Evolutionary conservation across 1,140 invertebrate species (phyloP).

Genomic region (Cheumatopsyche charites): DNA sequence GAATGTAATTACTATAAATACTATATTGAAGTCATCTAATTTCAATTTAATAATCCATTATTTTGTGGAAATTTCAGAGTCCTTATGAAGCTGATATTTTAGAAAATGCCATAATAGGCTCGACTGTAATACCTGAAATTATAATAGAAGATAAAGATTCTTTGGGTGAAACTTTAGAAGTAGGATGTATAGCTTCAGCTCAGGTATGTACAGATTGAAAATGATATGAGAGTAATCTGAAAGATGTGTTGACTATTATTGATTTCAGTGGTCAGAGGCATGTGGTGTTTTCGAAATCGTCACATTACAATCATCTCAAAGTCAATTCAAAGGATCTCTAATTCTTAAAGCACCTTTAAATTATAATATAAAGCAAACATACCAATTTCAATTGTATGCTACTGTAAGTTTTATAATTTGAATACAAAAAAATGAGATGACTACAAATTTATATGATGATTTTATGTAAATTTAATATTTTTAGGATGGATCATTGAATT

Average conservation of each 20-base stretch:
- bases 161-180: constrained; percentile 78
- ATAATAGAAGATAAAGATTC: constrained; percentile 78
- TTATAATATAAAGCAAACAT: constrained; percentile 76
- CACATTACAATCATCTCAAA: constrained; percentile 67
- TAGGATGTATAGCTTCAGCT: constrained; percentile 66
- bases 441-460: too few species aligned
- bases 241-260: not conserved
- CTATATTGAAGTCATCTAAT: not conserved
- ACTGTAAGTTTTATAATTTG: constrained; percentile 63
- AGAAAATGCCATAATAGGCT: constrained; percentile 77
- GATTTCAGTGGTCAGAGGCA: constrained; percentile 68
- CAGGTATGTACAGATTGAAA: constrained; percentile 51
- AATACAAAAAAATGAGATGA: too few species aligned
- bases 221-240: not conserved
- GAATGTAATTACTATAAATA: constrained; percentile 64
- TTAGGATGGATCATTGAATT: constrained; percentile 79
- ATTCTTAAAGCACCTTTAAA: constrained; percentile 70
- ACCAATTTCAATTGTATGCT: constrained; percentile 72
- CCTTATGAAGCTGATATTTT: constrained; percentile 80
- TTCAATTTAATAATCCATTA: not conserved
- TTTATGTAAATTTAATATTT: too few species aligned
- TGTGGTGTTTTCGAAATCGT: constrained; percentile 75
- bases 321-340: constrained; percentile 68
- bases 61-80: constrained; percentile 56
- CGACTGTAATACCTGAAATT: constrained; percentile 75